These are phyloP conservation scores for Enteromius paludinosus DNA, from an alignment of 2,797 vertebrate genomes.

Conservation along the genomic window DNA sequence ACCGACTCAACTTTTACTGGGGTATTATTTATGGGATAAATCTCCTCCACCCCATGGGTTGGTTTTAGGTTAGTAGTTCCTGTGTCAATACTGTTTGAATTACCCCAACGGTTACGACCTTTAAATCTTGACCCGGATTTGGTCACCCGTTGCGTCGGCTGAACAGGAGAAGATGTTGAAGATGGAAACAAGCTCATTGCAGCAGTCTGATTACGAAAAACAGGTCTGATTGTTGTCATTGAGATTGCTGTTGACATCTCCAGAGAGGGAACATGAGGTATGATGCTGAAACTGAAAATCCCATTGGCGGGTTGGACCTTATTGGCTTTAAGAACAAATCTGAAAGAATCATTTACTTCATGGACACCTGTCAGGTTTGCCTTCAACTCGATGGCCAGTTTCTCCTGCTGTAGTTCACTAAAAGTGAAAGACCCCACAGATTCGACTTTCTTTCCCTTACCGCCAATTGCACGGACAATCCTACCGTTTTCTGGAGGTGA, in stretches of 20 bases:
- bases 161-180: conserved; percentile 57
- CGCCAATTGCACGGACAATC: conserved; percentile 69
- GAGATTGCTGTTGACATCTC: conserved; percentile 68
- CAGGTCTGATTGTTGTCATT: conserved; percentile 59
- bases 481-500: conserved; percentile 80
- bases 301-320: conserved; percentile 82
- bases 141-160: conserved; percentile 66
- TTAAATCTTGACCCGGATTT: conserved; percentile 74
- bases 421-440: conserved; percentile 80
- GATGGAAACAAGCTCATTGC: conserved; percentile 57
- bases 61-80: conserved; percentile 71
- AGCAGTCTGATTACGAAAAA: conserved; percentile 60
- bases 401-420: conserved; percentile 78
- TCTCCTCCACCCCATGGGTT: conserved; percentile 62
- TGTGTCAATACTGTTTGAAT: conserved; percentile 66
- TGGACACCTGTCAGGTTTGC: conserved; percentile 80
- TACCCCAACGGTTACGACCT: conserved; percentile 77
- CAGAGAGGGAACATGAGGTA: conserved; percentile 74
- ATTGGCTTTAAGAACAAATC: conserved; percentile 84
- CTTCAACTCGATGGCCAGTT: conserved; percentile 77
- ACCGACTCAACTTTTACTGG: conserved; percentile 72
- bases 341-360: conserved; percentile 84
- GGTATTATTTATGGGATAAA: conserved; percentile 63
- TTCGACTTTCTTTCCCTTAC: conserved; percentile 55
- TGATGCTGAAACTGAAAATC: conserved; percentile 81